A percentile compares a stretch with the other conserved stretches of the same genome.
Evolutionary conservation across 2,113 vertebrate genomes (phyloP).

Genomic region (Nicator chloris): DNA sequence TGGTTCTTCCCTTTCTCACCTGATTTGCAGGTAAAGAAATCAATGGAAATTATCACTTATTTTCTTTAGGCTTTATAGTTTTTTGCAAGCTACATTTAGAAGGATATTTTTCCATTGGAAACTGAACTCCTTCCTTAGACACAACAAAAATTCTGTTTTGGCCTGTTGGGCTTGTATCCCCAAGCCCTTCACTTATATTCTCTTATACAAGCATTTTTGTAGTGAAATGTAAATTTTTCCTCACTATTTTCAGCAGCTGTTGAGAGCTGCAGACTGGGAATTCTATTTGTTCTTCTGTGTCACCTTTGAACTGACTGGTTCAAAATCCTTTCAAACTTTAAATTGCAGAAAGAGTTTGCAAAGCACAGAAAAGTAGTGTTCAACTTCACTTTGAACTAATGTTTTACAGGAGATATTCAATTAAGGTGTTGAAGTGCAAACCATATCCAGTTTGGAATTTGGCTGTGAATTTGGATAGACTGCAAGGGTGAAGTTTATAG

Average conservation of each 20-base stretch:
- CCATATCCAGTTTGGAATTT: neutral
- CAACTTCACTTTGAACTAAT: neutral
- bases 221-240: neutral
- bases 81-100: neutral
- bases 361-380: neutral
- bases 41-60: neutral
- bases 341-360: neutral
- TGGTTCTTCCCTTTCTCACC: neutral
- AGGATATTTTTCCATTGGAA: neutral
- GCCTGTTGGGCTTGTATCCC: neutral
- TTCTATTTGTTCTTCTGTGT: neutral
- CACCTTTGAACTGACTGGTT: neutral
- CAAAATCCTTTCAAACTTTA: neutral
- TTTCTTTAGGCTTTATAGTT: neutral
- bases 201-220: neutral
- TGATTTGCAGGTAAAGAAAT: neutral
- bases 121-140: neutral
- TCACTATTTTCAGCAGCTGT: neutral
- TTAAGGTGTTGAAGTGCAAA: neutral
- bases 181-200: neutral
- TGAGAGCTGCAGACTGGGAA: neutral
- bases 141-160: neutral
- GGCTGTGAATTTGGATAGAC: neutral
- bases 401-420: neutral
- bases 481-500: neutral